Base-by-base conservation (phyloP, 2,113 vertebrate species). In the Chaetodon trifascialis region DNA sequence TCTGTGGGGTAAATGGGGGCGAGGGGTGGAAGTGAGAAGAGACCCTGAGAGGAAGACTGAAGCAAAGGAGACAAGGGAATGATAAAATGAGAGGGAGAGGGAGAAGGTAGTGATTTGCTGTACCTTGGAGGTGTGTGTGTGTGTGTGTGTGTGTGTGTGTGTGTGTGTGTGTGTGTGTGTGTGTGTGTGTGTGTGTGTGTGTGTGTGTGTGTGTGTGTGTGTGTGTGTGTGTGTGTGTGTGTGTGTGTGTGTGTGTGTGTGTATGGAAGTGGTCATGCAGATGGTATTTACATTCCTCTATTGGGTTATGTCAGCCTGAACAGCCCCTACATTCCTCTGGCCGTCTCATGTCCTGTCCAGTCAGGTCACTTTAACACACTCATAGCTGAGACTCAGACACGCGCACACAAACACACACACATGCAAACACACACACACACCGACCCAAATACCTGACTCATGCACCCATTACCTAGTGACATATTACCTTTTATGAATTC, bases 231-330 rank as follows among this genome's bases (percentile, higher is more conserved):
- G 42, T 62, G 60, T 70, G 73, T 66, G 49, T 76, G 42, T 70
- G 68, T 72, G 51, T 76, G 51, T 70, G 23, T 68, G 68, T 58
- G 76, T 8, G 42, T 62, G 60, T 70, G 73, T 66, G 49, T 76
- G 42, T 70, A 69, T 72, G 51, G 72, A 42, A 77, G 79, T 34
- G 89, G 84, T 86, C 88, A 85, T 92, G 82, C 83, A 89, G 76
- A 87, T 91, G 91, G 81, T 85, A 86, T 92, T 88, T 90, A 91
- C 80, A 91, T 93, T 91, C 87, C 80, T 80, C 58, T 1, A 11
- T 49, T 83, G 81, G 87, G 71, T 90, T 91, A 70, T 91, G 82
- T 90, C 88, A 83, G 86, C 76, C 70, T 85, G 56, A 89, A 78
- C 67, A 84, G 63, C 62, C 69, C 80, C 80, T 62, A 63, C 79